A percentile compares a stretch with the other conserved stretches of the same genome.
phyloP scores from a whole-genome alignment of 2,797 vertebrate genomes.

The Lateolabrax maculatus region DNA sequence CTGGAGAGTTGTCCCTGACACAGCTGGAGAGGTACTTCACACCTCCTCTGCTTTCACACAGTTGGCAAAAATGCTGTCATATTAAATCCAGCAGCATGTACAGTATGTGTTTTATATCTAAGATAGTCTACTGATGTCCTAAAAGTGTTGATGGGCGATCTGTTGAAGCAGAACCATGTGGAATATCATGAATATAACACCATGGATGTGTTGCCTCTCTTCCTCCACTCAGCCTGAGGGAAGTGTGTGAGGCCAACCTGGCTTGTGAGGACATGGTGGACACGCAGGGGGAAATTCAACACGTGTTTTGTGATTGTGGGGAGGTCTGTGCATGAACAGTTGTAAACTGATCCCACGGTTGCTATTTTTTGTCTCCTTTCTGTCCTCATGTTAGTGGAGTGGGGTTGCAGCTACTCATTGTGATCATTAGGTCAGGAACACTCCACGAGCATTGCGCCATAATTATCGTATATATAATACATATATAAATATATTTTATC shows the following conservation, averaged over 20 bases:
- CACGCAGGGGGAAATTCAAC: no score
- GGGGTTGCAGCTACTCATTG: neutral
- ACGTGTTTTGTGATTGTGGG: no score
- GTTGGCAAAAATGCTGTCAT: neutral
- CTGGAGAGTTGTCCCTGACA: constrained; percentile 53
- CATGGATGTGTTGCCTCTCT: constrained; percentile 4
- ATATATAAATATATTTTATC: no score
- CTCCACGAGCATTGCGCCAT: no score
- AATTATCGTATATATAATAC: no score
- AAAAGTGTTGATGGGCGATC: neutral
- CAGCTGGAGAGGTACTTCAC: constrained; percentile 84
- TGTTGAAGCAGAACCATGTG: neutral
- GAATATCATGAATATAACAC: neutral
- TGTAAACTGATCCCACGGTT: no score
- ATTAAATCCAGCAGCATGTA: no score
- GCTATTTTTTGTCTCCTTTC: no score
- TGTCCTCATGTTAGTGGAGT: no score
- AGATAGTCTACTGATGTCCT: no score
- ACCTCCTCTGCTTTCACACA: no score
- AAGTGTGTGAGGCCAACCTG: constrained; percentile 87
- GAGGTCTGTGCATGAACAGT: no score
- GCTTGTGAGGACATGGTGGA: constrained; percentile 88
- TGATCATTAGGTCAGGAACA: neutral
- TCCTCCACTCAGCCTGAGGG: constrained; percentile 76
- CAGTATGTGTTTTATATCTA: neutral